Base-by-base conservation (phyloP, 2,888 invertebrate species). In the Phyllotreta striolata region DNA sequence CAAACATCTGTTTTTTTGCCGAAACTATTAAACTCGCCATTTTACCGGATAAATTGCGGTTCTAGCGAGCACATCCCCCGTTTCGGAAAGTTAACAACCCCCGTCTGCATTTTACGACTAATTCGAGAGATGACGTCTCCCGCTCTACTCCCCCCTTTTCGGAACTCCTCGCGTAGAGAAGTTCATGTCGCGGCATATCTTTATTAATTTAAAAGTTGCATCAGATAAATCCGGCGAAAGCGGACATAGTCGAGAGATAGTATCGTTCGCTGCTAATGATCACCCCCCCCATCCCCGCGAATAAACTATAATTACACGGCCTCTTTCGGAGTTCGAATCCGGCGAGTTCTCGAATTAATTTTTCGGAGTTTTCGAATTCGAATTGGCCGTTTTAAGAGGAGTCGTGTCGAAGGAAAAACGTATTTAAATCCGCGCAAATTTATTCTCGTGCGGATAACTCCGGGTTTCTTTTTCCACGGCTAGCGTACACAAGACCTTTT, bases 171-270 rank as follows among this genome's bases (percentile, higher is more conserved):
- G 54, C 63, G 65, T 66, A 55, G 60, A 63, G 59, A 65, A 62
- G 58, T 63, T 49, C 62, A 65, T 67, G 67, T 63, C 59, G 61
- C 65, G 63, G 63, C 66, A 64, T 66, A 66, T 68, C 66, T 66
- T 64, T 63, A 64, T 52, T 68, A 62, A 66, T 68, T 66, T 58
- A 54, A 60, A 66, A 66, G 60, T 64, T 58, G 56, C 60, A 68
- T 66, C 64, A 63, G 64, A 68, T 66, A 64, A 66, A 66, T 62
- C 64, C 60, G 51, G 59, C 24, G 24, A 4, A 4, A 60, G 64
- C 59, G 49, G 65, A 63, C 67, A 61, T 51, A 51, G 58, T 44
- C 40, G 10, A 65, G 59, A 60, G 24, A 24, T 24, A 24, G n/a
- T n/a, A n/a, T n/a, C n/a, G n/a, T n/a, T n/a, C n/a, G n/a, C n/a